Percentiles rank a stretch among this genome's conserved stretches.
Conservation (phyloP, 2,797 vertebrate species). For the Odontamblyopus rebecca region DNA sequence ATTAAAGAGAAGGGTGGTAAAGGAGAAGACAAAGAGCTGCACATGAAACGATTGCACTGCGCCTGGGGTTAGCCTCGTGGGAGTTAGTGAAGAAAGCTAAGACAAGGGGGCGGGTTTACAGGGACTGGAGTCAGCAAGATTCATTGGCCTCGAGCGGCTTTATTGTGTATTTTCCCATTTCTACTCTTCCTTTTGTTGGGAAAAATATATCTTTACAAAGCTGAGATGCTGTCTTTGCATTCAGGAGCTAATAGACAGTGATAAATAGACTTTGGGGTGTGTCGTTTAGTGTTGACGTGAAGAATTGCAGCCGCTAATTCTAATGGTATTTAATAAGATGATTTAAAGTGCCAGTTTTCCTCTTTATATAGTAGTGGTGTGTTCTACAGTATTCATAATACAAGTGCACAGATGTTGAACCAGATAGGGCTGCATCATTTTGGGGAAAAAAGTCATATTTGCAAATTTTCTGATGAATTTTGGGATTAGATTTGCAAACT, state of each 20-base stretch:
- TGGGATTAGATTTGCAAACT: too few relatives aligned
- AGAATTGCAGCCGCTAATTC: too few relatives aligned
- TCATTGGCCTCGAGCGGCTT: slow-evolving; percentile 26
- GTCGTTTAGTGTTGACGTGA: background rate
- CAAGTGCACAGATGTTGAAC: too few relatives aligned
- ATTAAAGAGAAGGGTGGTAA: slow-evolving; percentile 9
- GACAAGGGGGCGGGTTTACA: slow-evolving; percentile 22
- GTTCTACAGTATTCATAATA: too few relatives aligned
- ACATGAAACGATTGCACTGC: slow-evolving; percentile 64
- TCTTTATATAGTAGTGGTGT: too few relatives aligned
- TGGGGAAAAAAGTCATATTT: too few relatives aligned
- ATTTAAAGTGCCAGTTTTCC: too few relatives aligned
- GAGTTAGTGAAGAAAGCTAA: slow-evolving; percentile 46
- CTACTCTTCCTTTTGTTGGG: slow-evolving; percentile 21
- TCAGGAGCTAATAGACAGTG: background rate
- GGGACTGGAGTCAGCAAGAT: slow-evolving; percentile 67
- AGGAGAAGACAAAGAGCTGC: slow-evolving; percentile 25
- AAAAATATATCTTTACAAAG: slow-evolving; percentile 58
- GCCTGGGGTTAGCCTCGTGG: slow-evolving; percentile 54
- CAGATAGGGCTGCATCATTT: too few relatives aligned
- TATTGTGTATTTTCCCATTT: background rate
- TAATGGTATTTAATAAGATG: too few relatives aligned
- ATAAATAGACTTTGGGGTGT: background rate
- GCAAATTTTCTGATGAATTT: too few relatives aligned
- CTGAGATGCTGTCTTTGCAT: background rate